Evolutionary conservation across 2,888 invertebrate species (phyloP), one percentile per base, ranked within the genome.

Genomic region (Pyrrhia umbra): DNA sequence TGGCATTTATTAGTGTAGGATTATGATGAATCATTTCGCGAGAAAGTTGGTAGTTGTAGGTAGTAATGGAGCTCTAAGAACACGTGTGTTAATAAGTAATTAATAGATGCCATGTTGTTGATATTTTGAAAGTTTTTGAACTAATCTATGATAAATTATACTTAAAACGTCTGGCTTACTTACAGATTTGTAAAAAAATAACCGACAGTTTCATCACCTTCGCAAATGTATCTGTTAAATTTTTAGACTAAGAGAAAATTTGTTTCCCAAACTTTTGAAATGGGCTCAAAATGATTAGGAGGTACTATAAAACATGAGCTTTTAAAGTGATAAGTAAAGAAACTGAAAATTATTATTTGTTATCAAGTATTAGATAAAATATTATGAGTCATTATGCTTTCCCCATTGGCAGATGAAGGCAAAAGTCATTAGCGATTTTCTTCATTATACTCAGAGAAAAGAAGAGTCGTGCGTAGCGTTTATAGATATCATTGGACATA

Each of bases 41-140:
- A 50, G 75, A 75, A 75, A 78, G 75, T 43, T 23, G 10, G 27
- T 23, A 4, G 40, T 21, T 16, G 21, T 46, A 47, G 27, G 27
- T 27, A 30, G 9, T 42, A 45, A 56, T 75, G 20, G 49, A 45
- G 21, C 30, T 30, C 57, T 50, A 42, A 57, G 15, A 54, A 42
- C 3, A 46, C 50, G 0, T 54, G 27, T 49, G 39, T 10, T 45
- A 25, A 55, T 39, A 18, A 23, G 15, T 50, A 34, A 72, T 66
- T 40, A 46, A 71, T 64, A 15, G 16, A 30, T 64, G 27, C 3
- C 16, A 9, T 37, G 4, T 70, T 47, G 6, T 34, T 21, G 42
- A 16, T 39, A 18, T 39, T 68, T 34, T 9, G 30, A 34, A 40
- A 34, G 40, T 10, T 9, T 40, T 16, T 54, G 8, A 8, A n/a